Evolutionary conservation across 1,140 invertebrate species (phyloP).

Genomic region (Ptiloglossa arizonensis): DNA sequence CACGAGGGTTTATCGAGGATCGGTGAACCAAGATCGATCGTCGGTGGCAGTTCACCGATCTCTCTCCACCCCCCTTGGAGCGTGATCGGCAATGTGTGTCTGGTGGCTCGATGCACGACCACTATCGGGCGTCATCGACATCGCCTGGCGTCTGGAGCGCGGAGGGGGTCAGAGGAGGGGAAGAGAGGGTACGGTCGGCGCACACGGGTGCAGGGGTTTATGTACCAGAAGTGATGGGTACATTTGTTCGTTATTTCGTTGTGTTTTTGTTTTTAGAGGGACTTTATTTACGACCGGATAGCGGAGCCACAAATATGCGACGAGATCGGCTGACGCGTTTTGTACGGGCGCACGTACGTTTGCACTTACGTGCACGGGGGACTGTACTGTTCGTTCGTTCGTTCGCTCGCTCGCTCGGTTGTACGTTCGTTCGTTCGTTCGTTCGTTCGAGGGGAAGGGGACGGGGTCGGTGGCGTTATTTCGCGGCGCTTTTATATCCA

Average conservation of each 20-base stretch:
- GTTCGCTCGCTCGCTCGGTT: slow-evolving; percentile 31
- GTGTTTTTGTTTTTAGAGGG: slow-evolving; percentile 78
- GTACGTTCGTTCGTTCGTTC: slow-evolving; percentile 49
- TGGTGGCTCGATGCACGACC: slow-evolving; percentile 51
- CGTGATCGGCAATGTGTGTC: slow-evolving; percentile 15
- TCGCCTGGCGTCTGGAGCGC: neutral
- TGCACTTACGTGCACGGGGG: slow-evolving; percentile 48
- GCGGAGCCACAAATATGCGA: slow-evolving; percentile 78
- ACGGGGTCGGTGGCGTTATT: slow-evolving; percentile 62
- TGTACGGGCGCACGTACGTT: slow-evolving; percentile 49
- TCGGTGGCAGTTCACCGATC: slow-evolving; percentile 15
- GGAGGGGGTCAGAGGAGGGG: neutral
- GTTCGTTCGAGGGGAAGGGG: too few species aligned
- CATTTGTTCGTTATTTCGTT: slow-evolving; percentile 79
- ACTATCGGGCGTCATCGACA: slow-evolving; percentile 50
- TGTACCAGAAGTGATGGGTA: slow-evolving; percentile 80
- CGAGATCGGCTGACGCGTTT: slow-evolving; percentile 66
- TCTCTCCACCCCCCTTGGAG: neutral
- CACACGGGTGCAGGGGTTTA: slow-evolving; percentile 71
- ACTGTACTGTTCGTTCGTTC: slow-evolving; percentile 45
- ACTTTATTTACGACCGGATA: slow-evolving; percentile 81
- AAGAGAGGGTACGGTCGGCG: too few species aligned
- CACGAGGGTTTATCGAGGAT: neutral
- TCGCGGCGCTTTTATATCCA: slow-evolving; percentile 68
- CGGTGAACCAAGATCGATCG: neutral